A percentile compares a stretch with the other conserved stretches of the same genome.
phyloP scores from a whole-genome alignment of 2,797 vertebrate species.

The Philypnodon macrostomus region DNA sequence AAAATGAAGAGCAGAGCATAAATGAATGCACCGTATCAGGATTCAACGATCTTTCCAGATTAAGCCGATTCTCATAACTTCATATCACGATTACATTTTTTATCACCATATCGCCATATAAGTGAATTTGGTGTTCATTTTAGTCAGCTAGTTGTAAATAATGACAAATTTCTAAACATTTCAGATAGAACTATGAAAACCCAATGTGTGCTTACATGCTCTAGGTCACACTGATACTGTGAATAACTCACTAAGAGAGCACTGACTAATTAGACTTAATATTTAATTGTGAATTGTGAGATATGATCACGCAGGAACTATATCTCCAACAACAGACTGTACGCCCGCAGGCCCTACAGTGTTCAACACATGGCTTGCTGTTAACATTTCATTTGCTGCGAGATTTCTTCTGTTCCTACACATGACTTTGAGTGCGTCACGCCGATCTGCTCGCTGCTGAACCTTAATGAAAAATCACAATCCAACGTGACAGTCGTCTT shows the following conservation, averaged over 20 bases:
- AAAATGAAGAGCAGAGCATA: too few relatives aligned
- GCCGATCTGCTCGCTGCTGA: slow-evolving; percentile 9
- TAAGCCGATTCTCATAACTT: too few relatives aligned
- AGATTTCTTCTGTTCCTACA: slow-evolving; percentile 34
- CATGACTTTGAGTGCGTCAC: slow-evolving; percentile 34
- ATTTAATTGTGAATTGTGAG: slow-evolving; percentile 57
- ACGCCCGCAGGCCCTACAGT: slow-evolving; percentile 42
- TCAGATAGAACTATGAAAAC: too few relatives aligned
- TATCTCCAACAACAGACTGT: slow-evolving; percentile 50
- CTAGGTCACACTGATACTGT: slow-evolving; percentile 8
- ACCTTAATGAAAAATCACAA: slow-evolving; percentile 29
- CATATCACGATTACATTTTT: too few relatives aligned
- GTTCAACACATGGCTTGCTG: slow-evolving; percentile 43
- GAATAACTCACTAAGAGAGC: slow-evolving; percentile 21
- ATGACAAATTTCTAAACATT: too few relatives aligned
- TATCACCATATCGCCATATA: too few relatives aligned
- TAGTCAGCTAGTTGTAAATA: too few relatives aligned
- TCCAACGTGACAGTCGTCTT: slow-evolving; percentile 12
- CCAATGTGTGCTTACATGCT: neutral
- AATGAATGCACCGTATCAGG: too few relatives aligned
- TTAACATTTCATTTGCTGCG: slow-evolving; percentile 60
- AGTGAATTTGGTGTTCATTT: too few relatives aligned
- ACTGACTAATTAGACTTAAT: slow-evolving; percentile 49
- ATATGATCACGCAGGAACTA: slow-evolving; percentile 46
- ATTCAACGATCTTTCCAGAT: too few relatives aligned